These are phyloP conservation scores for Sterrhoptilus dennistouni DNA, from an alignment of 2,113 vertebrate species.

Conservation along the genomic window DNA sequence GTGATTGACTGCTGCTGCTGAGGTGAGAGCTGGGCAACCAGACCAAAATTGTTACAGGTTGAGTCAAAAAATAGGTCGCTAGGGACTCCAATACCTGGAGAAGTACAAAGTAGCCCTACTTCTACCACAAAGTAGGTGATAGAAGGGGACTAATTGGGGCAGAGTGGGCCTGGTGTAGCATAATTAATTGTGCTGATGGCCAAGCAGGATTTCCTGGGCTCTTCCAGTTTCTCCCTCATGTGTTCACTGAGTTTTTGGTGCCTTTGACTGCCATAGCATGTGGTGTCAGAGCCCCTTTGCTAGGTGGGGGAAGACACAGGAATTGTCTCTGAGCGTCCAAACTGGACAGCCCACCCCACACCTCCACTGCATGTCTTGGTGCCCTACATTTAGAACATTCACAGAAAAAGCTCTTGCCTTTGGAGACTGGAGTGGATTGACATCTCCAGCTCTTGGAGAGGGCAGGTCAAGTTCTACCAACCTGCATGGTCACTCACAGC, in stretches of 20 bases:
- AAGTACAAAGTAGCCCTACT: neutral
- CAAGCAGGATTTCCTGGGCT: neutral
- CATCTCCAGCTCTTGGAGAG: neutral
- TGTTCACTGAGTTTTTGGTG: neutral
- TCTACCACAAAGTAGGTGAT: too few species aligned
- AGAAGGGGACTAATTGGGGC: neutral
- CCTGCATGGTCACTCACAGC: neutral
- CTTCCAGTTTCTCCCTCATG: neutral
- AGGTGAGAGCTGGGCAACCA: neutral
- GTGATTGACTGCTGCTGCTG: accelerated
- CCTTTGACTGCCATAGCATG: neutral
- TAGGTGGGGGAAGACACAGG: accelerated
- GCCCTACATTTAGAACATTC: neutral
- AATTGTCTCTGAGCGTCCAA: neutral
- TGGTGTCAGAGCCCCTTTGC: neutral
- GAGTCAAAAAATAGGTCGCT: neutral
- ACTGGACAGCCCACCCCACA: neutral
- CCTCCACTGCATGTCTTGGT: neutral
- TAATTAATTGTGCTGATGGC: neutral
- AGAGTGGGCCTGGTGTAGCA: too few species aligned
- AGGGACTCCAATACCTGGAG: neutral
- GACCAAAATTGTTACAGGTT: neutral
- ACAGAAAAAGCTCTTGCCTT: neutral
- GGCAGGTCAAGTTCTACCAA: neutral
- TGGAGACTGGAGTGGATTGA: neutral